Evolutionary conservation across 2,797 vertebrate species (phyloP), one percentile per base, ranked within the genome.

Genomic region (Peromyscus aztecus): DNA sequence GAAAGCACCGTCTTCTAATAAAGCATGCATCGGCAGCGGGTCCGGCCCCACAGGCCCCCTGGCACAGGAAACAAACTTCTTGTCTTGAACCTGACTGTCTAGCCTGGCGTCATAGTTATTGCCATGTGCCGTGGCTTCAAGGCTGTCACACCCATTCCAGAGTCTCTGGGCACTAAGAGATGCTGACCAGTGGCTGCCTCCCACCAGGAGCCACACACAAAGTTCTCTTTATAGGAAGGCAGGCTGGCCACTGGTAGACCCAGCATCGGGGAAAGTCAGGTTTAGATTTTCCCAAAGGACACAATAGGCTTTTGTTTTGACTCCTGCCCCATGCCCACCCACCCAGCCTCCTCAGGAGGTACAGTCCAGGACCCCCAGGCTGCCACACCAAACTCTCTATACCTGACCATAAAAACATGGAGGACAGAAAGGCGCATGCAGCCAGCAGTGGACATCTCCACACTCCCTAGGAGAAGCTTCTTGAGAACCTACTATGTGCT

Each of bases 221-320:
- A 93, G 97, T 97, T 73, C 95, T 89, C 97, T 97, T 97, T 95
- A 93, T 97, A 91, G 86, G 94, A 92, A 73, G 81, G 76, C 49
- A 6, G 83, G 91, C 95, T 0, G 7, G 92, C 90, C 40, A 8
- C 77, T 61, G 81, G 95, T 67, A 55, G 88, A 17, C 57, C 7
- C 63, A 7, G 95, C 65, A 61, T 34, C 83, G 57, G 94, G 95
- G 96, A 97, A 94, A 55, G 59, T 69, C 95, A 93, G 96, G 94
- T 95, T 94, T 94, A 91, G 91, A 75, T 65, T 94, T 97, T 94
- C 94, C 96, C 97, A 0, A 1, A 75, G 91, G 91, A 86, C 87
- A 97, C 92, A 97, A 97, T 10, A 80, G 55, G 88, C 93, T 95
- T 97, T 94, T 96, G 94, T 96, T 78, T 43, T 37, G 49, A 40